These are phyloP conservation scores for Montipora sp. DNA, from an alignment of 64 coral and sea anemone genomes.

Conservation along the genomic window DNA sequence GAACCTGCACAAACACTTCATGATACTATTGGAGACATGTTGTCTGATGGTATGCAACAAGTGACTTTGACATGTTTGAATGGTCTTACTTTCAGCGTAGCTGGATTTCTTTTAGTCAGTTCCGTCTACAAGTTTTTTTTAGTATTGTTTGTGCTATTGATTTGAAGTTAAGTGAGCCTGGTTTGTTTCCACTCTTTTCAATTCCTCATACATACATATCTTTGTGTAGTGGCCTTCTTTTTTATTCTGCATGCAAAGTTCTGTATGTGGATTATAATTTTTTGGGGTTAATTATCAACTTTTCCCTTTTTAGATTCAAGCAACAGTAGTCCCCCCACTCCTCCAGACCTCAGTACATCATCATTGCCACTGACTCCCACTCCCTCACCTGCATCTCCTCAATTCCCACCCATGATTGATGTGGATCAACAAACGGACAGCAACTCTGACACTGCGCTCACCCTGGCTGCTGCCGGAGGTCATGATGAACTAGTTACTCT, in stretches of 20 bases:
- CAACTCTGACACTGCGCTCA: conserved; percentile 95
- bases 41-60: conserved; percentile 75
- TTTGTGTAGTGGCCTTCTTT: too few relatives aligned
- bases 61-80: not conserved
- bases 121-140: too few relatives aligned
- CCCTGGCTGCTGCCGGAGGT: conserved; percentile 91
- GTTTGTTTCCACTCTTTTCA: too few relatives aligned
- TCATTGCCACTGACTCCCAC: conserved; percentile 88
- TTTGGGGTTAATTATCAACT: not conserved
- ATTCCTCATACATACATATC: too few relatives aligned
- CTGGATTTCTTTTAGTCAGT: too few relatives aligned
- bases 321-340: conserved; percentile 85
- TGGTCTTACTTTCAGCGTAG: not conserved
- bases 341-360: conserved; percentile 75
- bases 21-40: conserved; percentile 90
- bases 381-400: conserved; percentile 91
- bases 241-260: too few relatives aligned
- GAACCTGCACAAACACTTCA: conserved; percentile 95
- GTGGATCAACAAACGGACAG: conserved; percentile 99
- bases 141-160: too few relatives aligned
- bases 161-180: too few relatives aligned
- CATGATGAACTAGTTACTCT: conserved; percentile 95
- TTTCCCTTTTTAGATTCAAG: conserved; percentile 56
- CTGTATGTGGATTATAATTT: too few relatives aligned
- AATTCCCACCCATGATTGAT: conserved; percentile 86